Evolutionary conservation across 2,113 vertebrate genomes (phyloP).

Genomic region (Sylvia atricapilla): DNA sequence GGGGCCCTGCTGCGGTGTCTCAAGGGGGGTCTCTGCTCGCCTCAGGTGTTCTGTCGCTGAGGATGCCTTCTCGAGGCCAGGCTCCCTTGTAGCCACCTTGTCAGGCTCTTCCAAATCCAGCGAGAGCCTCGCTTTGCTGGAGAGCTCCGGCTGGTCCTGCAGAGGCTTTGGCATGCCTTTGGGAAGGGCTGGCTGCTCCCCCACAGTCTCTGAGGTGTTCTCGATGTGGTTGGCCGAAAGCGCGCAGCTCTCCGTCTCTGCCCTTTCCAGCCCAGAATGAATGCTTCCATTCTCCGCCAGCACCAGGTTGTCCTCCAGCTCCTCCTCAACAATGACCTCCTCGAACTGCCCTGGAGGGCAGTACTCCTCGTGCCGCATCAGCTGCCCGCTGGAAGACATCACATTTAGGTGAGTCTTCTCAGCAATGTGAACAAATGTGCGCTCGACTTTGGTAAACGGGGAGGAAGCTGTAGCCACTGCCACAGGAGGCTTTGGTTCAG

Average conservation of each 20-base stretch:
- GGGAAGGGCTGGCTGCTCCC: slow-evolving; percentile 35
- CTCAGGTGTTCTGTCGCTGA: slow-evolving; percentile 25
- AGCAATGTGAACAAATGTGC: slow-evolving; percentile 92
- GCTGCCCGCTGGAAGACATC: slow-evolving; percentile 87
- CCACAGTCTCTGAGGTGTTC: slow-evolving; percentile 25
- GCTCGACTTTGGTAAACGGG: slow-evolving; percentile 95
- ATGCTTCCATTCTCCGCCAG: slow-evolving; percentile 56
- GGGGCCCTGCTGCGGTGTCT: background rate
- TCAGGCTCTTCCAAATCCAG: slow-evolving; percentile 46
- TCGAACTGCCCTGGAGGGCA: slow-evolving; percentile 60
- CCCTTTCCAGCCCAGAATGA: slow-evolving; percentile 43
- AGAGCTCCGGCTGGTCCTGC: background rate
- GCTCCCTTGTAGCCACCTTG: slow-evolving; percentile 15
- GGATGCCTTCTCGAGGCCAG: background rate
- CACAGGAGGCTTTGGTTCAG: slow-evolving; percentile 79
- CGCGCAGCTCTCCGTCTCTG: slow-evolving; percentile 56
- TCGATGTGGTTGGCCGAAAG: slow-evolving; percentile 34
- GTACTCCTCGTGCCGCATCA: slow-evolving; percentile 72
- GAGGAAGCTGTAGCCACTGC: slow-evolving; percentile 81
- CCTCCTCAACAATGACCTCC: slow-evolving; percentile 63
- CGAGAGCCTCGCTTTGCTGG: background rate
- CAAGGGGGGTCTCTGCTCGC: background rate
- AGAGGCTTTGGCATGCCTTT: slow-evolving; percentile 5
- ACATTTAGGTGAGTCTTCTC: slow-evolving; percentile 93
- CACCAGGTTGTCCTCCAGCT: slow-evolving; percentile 30